A percentile compares a stretch with the other conserved stretches of the same genome.
These are phyloP conservation scores for Acinonyx jubatus DNA, from an alignment of 2,113 vertebrate species.

Conservation along the genomic window DNA sequence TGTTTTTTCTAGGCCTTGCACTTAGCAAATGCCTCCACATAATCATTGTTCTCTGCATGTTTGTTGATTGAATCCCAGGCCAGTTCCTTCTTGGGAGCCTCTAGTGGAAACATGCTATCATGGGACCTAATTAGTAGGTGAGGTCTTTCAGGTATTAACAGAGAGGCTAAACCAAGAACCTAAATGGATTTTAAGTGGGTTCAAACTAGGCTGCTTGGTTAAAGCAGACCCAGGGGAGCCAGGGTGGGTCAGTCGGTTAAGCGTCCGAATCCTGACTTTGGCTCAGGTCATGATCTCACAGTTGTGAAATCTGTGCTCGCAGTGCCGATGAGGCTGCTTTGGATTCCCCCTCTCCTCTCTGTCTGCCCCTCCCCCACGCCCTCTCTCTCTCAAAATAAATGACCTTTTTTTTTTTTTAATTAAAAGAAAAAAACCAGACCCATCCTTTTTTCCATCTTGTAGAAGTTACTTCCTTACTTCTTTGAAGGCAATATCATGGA, in stretches of 20 bases:
- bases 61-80: not conserved
- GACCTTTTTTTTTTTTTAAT: too few relatives aligned
- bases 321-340: too few relatives aligned
- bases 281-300: too few relatives aligned
- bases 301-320: too few relatives aligned
- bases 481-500: not conserved
- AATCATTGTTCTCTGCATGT: not conserved
- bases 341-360: too few relatives aligned
- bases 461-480: conserved; percentile 8
- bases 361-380: too few relatives aligned
- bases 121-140: not conserved
- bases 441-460: not conserved
- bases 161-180: not conserved
- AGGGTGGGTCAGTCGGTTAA: too few relatives aligned
- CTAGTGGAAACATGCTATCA: not conserved
- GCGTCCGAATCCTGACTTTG: too few relatives aligned
- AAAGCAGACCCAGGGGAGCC: not conserved
- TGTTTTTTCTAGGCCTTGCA: not conserved
- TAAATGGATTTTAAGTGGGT: not conserved
- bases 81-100: not conserved
- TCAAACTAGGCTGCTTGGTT: not conserved
- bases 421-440: not conserved
- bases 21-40: not conserved
- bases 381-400: too few relatives aligned
- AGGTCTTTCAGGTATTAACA: not conserved